Evolutionary conservation across 1,140 invertebrate species (phyloP).

Genomic region (Stenopsyche tienmushanensis): DNA sequence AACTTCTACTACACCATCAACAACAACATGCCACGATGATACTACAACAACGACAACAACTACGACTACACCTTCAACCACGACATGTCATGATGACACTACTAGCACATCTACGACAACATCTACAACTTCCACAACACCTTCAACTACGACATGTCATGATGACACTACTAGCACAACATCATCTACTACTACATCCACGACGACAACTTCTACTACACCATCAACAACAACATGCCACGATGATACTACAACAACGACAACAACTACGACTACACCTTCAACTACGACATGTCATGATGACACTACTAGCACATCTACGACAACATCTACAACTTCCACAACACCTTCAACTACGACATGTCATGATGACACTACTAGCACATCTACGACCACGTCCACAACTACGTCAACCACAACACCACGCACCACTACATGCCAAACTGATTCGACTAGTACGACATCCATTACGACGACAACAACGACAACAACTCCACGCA

Average conservation of each 20-base stretch:
- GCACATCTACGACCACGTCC: background rate
- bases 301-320: background rate
- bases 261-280: background rate
- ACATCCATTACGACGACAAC: background rate
- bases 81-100: background rate
- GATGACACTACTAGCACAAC: no score
- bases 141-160: no score
- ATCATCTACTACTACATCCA: background rate
- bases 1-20: no score
- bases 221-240: slow-evolving; percentile 3
- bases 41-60: background rate
- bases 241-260: background rate
- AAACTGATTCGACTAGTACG: background rate
- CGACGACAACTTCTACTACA: background rate
- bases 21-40: background rate
- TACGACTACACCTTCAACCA: background rate
- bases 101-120: background rate
- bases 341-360: background rate
- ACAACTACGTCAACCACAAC: background rate
- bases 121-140: background rate
- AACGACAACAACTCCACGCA: background rate
- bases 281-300: no score
- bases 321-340: background rate
- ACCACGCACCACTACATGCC: slow-evolving; percentile 7
- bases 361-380: no score